Base-by-base conservation (phyloP, 2,113 vertebrate genomes). In the Genyomyrus donnyi region DNA sequence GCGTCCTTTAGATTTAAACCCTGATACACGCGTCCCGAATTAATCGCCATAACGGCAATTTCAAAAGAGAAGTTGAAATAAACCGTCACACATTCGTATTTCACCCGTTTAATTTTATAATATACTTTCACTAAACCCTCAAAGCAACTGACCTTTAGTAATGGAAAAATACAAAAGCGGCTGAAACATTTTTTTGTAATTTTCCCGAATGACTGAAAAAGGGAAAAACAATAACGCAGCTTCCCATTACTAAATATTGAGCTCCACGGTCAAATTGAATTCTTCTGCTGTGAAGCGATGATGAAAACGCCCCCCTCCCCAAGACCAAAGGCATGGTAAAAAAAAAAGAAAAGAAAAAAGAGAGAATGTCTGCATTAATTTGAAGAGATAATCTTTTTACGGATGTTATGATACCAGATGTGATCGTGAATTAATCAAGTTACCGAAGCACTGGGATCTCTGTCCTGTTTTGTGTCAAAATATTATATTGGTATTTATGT, bases 401-500 rank as follows among this genome's bases (percentile, higher is more conserved):
- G 19, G 24, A 89, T 88, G 87, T 88, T 88, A 13, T 88, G 21
- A 74, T 83, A 84, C 80, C 87, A 66, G 88, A 88, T 89, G 88
- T 56, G 90, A 49, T 84, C 85, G 88, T 88, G 86, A 88, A 91
- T 91, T 89, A 88, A 89, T 91, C 50, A 77, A 77, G 77, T 70
- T 58, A 88, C 8, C n/a, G 49, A 24, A 53, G 5, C 52, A 21
- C 74, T 35, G 62, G 84, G 13, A 17, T 46, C 52, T 58, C 87
- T 3, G 48, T 49, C 50, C 87, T 90, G 90, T 49, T 58, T 50
- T 46, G 39, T 87, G 17, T 77, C 85, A 88, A 90, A 52, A 90
- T 87, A n/a, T 90, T 52, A 42, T 56, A 9, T 58, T 84, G n/a
- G 48, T 35, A 62, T 84, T 48, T n/a, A 49, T 88, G 70, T 11